Evolutionary conservation across 2,113 vertebrate genomes (phyloP), one percentile per base, ranked within the genome.

Genomic region (Cairina moschata): DNA sequence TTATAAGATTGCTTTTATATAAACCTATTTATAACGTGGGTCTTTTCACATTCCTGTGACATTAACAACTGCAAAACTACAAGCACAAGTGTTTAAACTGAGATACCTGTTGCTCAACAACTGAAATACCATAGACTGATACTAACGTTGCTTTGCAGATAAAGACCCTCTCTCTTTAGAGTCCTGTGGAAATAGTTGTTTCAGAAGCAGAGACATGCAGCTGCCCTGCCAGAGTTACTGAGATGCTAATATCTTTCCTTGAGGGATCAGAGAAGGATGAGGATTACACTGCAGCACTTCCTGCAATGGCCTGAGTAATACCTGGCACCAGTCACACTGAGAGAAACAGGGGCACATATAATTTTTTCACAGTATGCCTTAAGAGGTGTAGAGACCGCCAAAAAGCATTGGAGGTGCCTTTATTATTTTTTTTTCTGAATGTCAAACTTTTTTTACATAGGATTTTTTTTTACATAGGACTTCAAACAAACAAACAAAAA

Each of bases 321-420:
- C 85, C 42, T n/a, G 32, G 34, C 44, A 90, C 15, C 34, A 44
- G 25, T 54, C 36, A 44, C 20, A 26, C 32, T 17, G 16, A 76
- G 72, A 14, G 91, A n/a, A 71, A 54, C 0, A 1, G 56, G 36
- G 22, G 25, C n/a, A 62, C 0, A 0, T 29, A 4, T 2, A 2
- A 22, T 4, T 63, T 86, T 67, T 6, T 14, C 8, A 1, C 12
- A 2, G 48, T n/a, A 29, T 17, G 23, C 17, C 13, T 55, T 73
- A 16, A 48, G 60, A 78, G 13, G 63, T 91, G 32, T 26, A 79
- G 65, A 80, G 92, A 56, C 38, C 26, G 26, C 34, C n/a, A 20
- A 31, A 75, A 75, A 79, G 9, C 32, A 31, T 28, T 48, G 32
- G 34, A 68, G 11, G 14, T 48, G 31, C 44, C 26, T 78, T 84